Evolutionary conservation across 1,140 invertebrate genomes (phyloP).

Genomic region (Solenopsis invicta): DNA sequence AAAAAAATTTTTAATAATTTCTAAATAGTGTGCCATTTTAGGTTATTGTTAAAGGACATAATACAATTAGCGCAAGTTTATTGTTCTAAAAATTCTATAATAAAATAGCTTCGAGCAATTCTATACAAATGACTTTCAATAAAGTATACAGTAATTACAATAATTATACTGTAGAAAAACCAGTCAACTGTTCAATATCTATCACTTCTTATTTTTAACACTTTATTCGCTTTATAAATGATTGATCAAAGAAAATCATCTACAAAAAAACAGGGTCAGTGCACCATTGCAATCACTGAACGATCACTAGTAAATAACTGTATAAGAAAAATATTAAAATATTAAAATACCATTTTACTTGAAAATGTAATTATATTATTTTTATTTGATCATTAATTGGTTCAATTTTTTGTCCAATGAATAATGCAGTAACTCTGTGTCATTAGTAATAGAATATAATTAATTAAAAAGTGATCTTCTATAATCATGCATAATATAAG

Average conservation of each 20-base stretch:
- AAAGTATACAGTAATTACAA: neutral
- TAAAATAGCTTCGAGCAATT: neutral
- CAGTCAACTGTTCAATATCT: neutral
- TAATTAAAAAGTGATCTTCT: neutral
- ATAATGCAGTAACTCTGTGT: neutral
- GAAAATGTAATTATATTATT: too few relatives aligned
- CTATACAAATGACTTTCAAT: neutral
- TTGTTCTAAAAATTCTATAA: neutral
- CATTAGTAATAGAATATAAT: slow-evolving; percentile 16
- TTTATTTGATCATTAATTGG: too few relatives aligned
- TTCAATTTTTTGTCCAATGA: too few relatives aligned
- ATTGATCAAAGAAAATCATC: neutral
- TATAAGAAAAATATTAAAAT: too few relatives aligned
- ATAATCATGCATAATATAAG: neutral
- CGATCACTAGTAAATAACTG: too few relatives aligned
- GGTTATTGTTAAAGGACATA: neutral
- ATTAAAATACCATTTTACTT: too few relatives aligned
- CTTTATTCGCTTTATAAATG: neutral
- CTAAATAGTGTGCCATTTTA: neutral
- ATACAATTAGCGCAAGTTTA: neutral
- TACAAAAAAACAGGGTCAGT: too few relatives aligned
- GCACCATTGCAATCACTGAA: too few relatives aligned
- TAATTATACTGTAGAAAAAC: neutral
- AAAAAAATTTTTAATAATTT: neutral
- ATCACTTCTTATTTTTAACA: neutral